Base-by-base conservation (phyloP, 2,888 invertebrate species). In the Arge pagana region DNA sequence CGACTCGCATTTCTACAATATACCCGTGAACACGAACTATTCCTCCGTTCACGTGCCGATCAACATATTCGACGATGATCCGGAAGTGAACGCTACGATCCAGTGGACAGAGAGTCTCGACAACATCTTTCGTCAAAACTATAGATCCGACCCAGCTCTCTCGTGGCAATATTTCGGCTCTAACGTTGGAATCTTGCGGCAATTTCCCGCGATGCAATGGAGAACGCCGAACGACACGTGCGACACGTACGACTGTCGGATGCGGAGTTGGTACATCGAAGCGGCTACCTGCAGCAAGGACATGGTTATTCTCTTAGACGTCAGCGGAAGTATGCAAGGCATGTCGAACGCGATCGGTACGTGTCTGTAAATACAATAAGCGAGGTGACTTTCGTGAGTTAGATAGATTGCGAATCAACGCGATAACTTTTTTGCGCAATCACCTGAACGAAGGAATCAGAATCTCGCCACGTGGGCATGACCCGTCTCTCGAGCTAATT, bases 101-200 rank as follows among this genome's bases (percentile, higher is more conserved):
- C 82, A 86, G 70, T 98, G 97, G 96, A 94, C 97, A 0, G 88
- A 90, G 72, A 82, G 80, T 13, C 81, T 99, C 45, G 92, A 96
- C 67, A 82, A 87, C 23, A 85, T 88, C 5, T 98, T 97, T 76
- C 80, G 79, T 48, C 85, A 88, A 68, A 98, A 98, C 77, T 92
- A 91, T 70, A 83, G 88, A 58, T 85, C 88, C 0, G 94, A 96
- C 80, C 94, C 95, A 1, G 91, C 93, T 0, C 77, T 96, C 26
- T 89, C 89, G 1, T 99, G 97, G 95, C 99, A 99, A 78, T 97
- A 96, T 77, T 99, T 98, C 76, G 96, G 98, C 21, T 95, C 95
- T 62, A 86, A 92, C 23, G 87, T 90, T 3, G 99, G 99, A 10
- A 89, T 98, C 66, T 82, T 99, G 65, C 81, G 99, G 5, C 91